Percentiles rank a stretch among this genome's conserved stretches.
Conservation (phyloP, 35 echinoderm and acorn worm species). For the Apostichopus californicus region DNA sequence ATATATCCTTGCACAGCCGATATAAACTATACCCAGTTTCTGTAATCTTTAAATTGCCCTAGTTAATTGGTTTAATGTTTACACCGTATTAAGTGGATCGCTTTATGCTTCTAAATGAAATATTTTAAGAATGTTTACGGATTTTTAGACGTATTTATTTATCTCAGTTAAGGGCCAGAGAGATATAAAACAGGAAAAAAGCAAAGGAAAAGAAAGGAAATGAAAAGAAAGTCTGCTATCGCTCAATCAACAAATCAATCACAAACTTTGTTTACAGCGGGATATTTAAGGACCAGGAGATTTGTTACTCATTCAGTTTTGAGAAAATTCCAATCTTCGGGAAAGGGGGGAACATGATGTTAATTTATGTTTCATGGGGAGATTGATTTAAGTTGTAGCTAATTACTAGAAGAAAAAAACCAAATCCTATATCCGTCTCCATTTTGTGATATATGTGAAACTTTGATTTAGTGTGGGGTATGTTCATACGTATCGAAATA, state of each 20-base stretch:
- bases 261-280: background rate
- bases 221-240: background rate
- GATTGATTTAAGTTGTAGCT: background rate
- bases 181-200: background rate
- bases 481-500: too few relatives aligned
- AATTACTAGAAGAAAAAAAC: background rate
- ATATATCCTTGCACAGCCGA: background rate
- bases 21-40: background rate
- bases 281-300: background rate
- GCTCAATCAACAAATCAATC: background rate
- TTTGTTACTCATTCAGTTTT: background rate
- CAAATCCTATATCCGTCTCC: too few relatives aligned
- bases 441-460: too few relatives aligned
- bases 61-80: conserved; percentile 1
- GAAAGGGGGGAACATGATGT: background rate
- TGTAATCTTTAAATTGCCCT: conserved; percentile 4
- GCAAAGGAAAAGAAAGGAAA: background rate
- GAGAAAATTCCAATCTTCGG: background rate
- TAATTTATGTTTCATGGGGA: background rate
- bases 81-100: background rate
- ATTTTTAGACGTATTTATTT: background rate
- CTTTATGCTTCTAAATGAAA: background rate
- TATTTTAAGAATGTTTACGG: conserved; percentile 5
- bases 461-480: too few relatives aligned
- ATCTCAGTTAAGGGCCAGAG: too few relatives aligned